phyloP scores from a whole-genome alignment of 2,888 invertebrate species.

The Tinea pellionella region DNA sequence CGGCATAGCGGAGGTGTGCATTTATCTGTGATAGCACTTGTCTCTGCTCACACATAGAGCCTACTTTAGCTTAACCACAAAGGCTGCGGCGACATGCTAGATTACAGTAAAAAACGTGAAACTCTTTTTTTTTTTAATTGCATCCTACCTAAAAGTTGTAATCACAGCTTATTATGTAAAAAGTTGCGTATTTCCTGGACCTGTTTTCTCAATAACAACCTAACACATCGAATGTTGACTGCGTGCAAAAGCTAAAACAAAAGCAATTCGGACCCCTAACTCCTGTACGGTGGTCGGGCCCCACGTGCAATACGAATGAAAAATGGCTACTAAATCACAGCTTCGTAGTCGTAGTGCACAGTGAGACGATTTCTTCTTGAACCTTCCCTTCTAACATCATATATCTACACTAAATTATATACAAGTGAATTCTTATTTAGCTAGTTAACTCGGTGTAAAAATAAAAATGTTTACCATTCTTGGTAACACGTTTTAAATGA shows the following conservation, averaged over 20 bases:
- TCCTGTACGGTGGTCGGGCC: constrained; percentile 16
- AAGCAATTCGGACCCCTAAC: constrained; percentile 21
- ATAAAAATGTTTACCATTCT: too few species aligned
- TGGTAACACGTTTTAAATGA: too few species aligned
- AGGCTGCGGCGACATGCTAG: too few species aligned
- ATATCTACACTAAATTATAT: too few species aligned
- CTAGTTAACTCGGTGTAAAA: background rate
- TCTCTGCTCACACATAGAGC: too few species aligned
- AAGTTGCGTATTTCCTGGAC: background rate
- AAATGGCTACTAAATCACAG: constrained; percentile 47
- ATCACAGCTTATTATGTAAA: background rate
- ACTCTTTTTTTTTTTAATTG: too few species aligned
- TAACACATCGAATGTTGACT: background rate
- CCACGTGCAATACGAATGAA: constrained; percentile 40
- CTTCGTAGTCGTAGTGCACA: constrained; percentile 21
- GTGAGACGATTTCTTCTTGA: constrained; percentile 27
- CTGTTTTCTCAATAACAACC: background rate
- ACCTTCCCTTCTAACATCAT: background rate
- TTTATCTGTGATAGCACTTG: too few species aligned
- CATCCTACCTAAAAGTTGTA: too few species aligned
- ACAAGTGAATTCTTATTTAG: background rate
- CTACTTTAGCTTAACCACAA: too few species aligned
- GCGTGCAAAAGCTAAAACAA: background rate
- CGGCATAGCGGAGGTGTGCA: too few species aligned
- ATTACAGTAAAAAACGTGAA: too few species aligned